These are phyloP conservation scores for Hymenochirus boettgeri DNA, from an alignment of 2,113 vertebrate genomes.

Conservation along the genomic window DNA sequence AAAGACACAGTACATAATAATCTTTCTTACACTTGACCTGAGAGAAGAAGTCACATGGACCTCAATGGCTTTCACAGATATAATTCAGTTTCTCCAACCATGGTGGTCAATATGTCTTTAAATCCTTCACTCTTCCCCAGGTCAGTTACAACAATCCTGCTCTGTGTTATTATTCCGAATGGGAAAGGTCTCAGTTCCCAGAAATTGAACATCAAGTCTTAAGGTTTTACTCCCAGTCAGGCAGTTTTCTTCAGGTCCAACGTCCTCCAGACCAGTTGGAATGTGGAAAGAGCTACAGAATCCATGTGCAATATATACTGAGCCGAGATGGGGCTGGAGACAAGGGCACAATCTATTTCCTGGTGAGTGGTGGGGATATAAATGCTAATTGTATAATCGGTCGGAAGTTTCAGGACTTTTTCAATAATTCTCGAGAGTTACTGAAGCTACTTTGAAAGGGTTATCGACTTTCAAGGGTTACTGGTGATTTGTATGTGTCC, in stretches of 20 bases:
- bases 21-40: too few species aligned
- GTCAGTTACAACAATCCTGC: background rate
- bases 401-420: background rate
- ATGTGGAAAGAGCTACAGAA: slow-evolving; percentile 47
- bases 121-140: background rate
- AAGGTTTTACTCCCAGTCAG: slow-evolving; percentile 59
- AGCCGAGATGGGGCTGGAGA: slow-evolving; percentile 43
- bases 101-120: too few species aligned
- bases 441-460: too few species aligned
- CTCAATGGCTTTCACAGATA: too few species aligned
- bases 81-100: too few species aligned
- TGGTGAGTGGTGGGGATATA: slow-evolving; percentile 47
- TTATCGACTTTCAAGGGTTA: too few species aligned
- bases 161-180: slow-evolving; percentile 46
- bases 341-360: slow-evolving; percentile 51
- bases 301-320: slow-evolving; percentile 52
- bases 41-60: too few species aligned
- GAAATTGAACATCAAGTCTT: slow-evolving; percentile 26
- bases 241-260: slow-evolving; percentile 58
- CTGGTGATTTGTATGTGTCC: background rate
- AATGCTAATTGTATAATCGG: background rate
- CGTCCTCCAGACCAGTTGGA: slow-evolving; percentile 44
- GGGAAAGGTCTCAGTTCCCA: slow-evolving; percentile 30
- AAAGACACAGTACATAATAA: background rate
- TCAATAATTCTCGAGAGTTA: too few species aligned